Evolutionary conservation across 1,140 invertebrate species (phyloP), one percentile per base, ranked within the genome.

Genomic region (Holcopasites calliopsidis): DNA sequence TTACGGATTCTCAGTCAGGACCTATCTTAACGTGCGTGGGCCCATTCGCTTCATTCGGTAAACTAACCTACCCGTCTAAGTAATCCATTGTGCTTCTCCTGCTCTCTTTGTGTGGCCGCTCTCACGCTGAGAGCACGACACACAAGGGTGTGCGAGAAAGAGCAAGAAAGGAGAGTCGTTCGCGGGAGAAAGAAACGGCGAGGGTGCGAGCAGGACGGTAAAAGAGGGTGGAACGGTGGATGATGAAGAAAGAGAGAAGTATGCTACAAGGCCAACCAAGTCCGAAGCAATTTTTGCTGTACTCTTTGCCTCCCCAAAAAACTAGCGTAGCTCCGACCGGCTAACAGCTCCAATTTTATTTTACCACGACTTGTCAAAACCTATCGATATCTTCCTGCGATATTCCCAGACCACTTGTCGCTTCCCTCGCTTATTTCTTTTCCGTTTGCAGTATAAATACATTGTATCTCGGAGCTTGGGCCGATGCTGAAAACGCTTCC

Each of bases 11-110:
- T 77, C 71, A 86, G 86, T 88, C 88, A 89, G 89, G 88, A 90
- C 88, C 86, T 91, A 91, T 91, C 90, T 89, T 90, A 90, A 90
- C 87, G 85, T 90, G 88, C 88, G 88, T 89, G 86, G 87, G 87
- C 85, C 80, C 80, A 71, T 58, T 86, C 71, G 85, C 79, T 88
- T 86, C 81, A 79, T 85, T 83, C 83, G 86, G 78, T 85, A 90
- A 91, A 90, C 87, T 90, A 90, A 91, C 88, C 89, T 90, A 91
- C 88, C 88, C 87, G 88, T 83, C 88, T 87, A 88, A 90, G 85
- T 88, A 87, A 88, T 87, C 89, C 88, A 92, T 91, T 92, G 88
- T 91, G 86, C 86, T 85, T 49, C 54, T 85, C 84, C 66, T 85
- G 80, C 79, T 90, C 85, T 90, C 84, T 88, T 90, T 90, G 88